Base-by-base conservation (phyloP, 2,888 invertebrate species). In the Synergus laeviventris region DNA sequence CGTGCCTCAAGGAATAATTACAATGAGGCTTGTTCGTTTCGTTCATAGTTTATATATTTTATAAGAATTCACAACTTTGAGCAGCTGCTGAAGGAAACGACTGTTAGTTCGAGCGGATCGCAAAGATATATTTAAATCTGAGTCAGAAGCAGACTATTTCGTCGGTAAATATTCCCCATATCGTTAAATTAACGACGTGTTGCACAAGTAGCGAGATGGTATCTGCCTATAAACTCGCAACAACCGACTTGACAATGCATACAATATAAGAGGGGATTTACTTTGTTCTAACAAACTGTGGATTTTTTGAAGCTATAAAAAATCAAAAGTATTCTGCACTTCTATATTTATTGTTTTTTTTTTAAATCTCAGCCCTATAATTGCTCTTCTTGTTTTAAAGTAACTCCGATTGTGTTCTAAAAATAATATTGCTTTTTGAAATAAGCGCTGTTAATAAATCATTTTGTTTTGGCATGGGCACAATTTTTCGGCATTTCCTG, bases 81-180 rank as follows among this genome's bases (percentile, higher is more conserved):
- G 31, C 61, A 61, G 18, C n/a, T n/a, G n/a, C n/a, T 38, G 36
- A 36, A 38, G 61, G 38, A 61, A 61, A 21, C 64, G 42, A 66
- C 16, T 24, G 45, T 70, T 31, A 70, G 24, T 16, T 16, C 24
- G 31, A 70, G 24, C 24, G 1, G 31, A 31, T 31, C 31, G 61
- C 9, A 39, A 21, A 8, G 70, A 61, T 81, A 78, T 83, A 86
- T 86, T 86, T 86, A 86, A 86, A 82, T 76, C 75, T 86, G 87
- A 86, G 80, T 86, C 87, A 86, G 76, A 77, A 78, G 77, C 70
- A 66, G 81, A 74, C 79, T 74, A 85, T 86, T 81, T 82, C 70
- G 77, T 78, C 70, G 73, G 80, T 83, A 81, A 85, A 86, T 81
- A 81, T 81, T 83, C 77, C 76, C 80, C 75, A 74, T 74, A 77